phyloP scores from a whole-genome alignment of 2,797 vertebrate species.

The Clarias pachynema region DNA sequence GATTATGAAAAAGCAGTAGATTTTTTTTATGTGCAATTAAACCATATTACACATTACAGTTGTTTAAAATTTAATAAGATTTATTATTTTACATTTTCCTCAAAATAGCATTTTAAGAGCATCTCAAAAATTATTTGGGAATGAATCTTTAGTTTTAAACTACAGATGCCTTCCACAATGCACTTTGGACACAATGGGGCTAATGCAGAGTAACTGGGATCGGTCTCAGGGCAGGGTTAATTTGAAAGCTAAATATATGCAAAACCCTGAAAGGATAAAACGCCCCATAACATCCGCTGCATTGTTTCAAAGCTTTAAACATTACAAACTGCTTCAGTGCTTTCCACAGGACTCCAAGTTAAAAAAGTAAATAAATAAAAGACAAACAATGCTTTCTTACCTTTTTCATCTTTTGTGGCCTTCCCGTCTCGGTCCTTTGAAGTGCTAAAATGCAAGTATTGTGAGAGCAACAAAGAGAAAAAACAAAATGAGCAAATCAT shows the following conservation, averaged over 20 bases:
- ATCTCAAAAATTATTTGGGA: not conserved
- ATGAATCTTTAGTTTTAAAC: not conserved
- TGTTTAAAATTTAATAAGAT: not conserved
- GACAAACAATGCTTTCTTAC: slow-evolving; percentile 70
- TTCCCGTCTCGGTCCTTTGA: slow-evolving; percentile 97
- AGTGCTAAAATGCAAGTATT: slow-evolving; percentile 83
- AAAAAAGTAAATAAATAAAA: too few species aligned
- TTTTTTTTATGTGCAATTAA: not conserved
- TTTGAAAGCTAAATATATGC: not conserved
- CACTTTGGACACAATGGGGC: not conserved
- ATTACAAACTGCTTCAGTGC: not conserved
- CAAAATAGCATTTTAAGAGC: not conserved
- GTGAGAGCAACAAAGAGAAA: slow-evolving; percentile 78
- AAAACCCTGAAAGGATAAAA: not conserved
- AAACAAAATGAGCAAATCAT: slow-evolving; percentile 65
- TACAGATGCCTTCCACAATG: not conserved
- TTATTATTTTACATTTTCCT: not conserved
- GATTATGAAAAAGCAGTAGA: not conserved
- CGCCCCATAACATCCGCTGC: not conserved
- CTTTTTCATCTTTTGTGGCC: slow-evolving; percentile 92
- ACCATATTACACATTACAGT: too few species aligned
- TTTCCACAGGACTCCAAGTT: not conserved
- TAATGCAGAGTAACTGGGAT: not conserved
- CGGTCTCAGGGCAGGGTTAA: not conserved
- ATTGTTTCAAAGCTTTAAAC: not conserved